These are phyloP conservation scores for Zeugodacus cucurbitae DNA, from an alignment of 1,140 invertebrate species.

Conservation along the genomic window DNA sequence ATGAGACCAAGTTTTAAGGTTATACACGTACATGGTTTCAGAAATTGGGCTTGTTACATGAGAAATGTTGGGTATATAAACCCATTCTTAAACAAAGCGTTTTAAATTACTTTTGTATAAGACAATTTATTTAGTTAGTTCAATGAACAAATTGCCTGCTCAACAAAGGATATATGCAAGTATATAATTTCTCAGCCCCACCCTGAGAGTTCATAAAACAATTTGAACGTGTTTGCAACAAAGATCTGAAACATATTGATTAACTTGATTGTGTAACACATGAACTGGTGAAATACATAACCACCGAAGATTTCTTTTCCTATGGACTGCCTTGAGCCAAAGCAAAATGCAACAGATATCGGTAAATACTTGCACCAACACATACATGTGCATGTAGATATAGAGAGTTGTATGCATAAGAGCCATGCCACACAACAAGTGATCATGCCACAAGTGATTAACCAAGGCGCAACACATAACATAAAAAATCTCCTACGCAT, in stretches of 20 bases:
- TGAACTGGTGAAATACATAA: not conserved
- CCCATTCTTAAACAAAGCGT: too few relatives aligned
- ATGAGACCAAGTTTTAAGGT: too few relatives aligned
- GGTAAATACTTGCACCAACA: not conserved
- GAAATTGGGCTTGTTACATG: too few relatives aligned
- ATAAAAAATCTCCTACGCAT: conserved; percentile 7
- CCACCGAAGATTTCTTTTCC: not conserved
- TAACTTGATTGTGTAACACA: conserved; percentile 25
- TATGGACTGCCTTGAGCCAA: not conserved
- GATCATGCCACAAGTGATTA: conserved; percentile 38
- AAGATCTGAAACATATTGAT: conserved; percentile 36
- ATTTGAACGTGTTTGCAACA: conserved; percentile 17
- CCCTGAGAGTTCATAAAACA: not conserved
- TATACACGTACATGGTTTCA: too few relatives aligned
- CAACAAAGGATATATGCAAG: not conserved
- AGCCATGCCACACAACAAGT: conserved; percentile 36
- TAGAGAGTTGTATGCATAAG: not conserved
- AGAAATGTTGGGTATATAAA: too few relatives aligned
- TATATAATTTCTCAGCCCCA: not conserved
- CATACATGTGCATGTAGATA: too few relatives aligned
- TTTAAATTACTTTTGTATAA: too few relatives aligned
- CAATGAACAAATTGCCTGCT: not conserved
- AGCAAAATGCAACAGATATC: not conserved
- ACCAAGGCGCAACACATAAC: not conserved
- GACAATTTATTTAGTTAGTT: too few relatives aligned